These are phyloP conservation scores for Eupithecia pulchellata DNA, from an alignment of 2,888 invertebrate species.

Conservation along the genomic window DNA sequence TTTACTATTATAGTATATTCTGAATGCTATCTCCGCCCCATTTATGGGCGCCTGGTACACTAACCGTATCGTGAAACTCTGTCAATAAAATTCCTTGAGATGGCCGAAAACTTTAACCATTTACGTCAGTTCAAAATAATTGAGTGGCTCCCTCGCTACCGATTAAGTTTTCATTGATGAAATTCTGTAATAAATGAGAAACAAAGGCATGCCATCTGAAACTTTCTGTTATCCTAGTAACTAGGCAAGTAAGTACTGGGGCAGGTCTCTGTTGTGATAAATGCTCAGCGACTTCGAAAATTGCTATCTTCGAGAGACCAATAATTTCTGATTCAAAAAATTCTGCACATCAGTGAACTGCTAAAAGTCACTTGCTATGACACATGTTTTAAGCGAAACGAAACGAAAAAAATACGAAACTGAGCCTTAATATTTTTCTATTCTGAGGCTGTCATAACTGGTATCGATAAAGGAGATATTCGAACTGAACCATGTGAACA, in stretches of 20 bases:
- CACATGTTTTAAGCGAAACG: neutral
- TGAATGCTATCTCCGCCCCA: slow-evolving; percentile 24
- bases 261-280: neutral
- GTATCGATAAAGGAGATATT: slow-evolving; percentile 29
- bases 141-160: slow-evolving; percentile 41
- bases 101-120: slow-evolving; percentile 49
- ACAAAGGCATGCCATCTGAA: slow-evolving; percentile 17
- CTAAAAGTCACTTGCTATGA: neutral
- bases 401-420: neutral
- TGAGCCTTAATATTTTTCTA: neutral
- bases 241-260: neutral
- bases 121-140: slow-evolving; percentile 44
- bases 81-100: slow-evolving; percentile 50
- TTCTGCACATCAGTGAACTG: neutral
- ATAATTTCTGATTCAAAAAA: neutral
- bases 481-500: slow-evolving; percentile 50
- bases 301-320: neutral
- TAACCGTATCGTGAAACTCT: slow-evolving; percentile 37
- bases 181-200: slow-evolving; percentile 33
- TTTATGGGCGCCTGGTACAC: slow-evolving; percentile 43
- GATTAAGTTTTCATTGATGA: slow-evolving; percentile 46
- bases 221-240: slow-evolving; percentile 8
- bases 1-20: no score
- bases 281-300: neutral
- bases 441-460: neutral